Evolutionary conservation across 2,797 vertebrate genomes (phyloP).

Genomic region (Fundulus diaphanus): DNA sequence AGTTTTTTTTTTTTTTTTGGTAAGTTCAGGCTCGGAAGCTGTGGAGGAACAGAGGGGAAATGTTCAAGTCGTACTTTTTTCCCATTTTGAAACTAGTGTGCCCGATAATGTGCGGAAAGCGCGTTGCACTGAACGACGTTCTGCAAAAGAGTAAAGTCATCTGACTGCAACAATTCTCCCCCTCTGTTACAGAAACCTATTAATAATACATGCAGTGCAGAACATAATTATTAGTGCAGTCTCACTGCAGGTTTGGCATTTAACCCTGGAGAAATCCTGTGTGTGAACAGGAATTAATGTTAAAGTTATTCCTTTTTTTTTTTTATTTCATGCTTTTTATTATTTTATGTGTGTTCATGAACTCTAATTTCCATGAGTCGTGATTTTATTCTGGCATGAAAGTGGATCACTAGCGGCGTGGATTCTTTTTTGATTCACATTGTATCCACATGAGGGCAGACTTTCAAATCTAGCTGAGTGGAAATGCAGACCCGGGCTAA

Average conservation of each 20-base stretch:
- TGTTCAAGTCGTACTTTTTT: conserved; percentile 9
- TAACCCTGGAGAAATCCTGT: background rate
- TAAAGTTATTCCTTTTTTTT: background rate
- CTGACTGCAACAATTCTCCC: background rate
- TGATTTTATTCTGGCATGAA: conserved; percentile 58
- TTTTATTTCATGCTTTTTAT: no score
- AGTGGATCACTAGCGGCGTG: conserved; percentile 50
- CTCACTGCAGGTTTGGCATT: conserved; percentile 1
- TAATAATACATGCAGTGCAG: conserved; percentile 23
- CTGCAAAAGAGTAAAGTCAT: background rate
- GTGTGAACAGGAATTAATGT: background rate
- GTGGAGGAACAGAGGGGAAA: background rate
- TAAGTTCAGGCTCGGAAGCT: background rate
- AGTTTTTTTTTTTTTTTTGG: conserved; percentile 49
- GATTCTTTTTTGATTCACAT: conserved; percentile 42
- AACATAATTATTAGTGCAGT: background rate
- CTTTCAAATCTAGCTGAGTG: conserved; percentile 68
- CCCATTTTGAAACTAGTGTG: background rate
- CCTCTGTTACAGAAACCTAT: conserved; percentile 30
- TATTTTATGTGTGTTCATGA: no score
- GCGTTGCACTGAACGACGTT: background rate
- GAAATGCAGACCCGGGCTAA: conserved; percentile 36
- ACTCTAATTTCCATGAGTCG: conserved; percentile 49
- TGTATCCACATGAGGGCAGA: conserved; percentile 90
- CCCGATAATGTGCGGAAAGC: background rate